These are phyloP conservation scores for Phyllostomus discolor DNA, from an alignment of 2,113 vertebrate species.

Conservation along the genomic window DNA sequence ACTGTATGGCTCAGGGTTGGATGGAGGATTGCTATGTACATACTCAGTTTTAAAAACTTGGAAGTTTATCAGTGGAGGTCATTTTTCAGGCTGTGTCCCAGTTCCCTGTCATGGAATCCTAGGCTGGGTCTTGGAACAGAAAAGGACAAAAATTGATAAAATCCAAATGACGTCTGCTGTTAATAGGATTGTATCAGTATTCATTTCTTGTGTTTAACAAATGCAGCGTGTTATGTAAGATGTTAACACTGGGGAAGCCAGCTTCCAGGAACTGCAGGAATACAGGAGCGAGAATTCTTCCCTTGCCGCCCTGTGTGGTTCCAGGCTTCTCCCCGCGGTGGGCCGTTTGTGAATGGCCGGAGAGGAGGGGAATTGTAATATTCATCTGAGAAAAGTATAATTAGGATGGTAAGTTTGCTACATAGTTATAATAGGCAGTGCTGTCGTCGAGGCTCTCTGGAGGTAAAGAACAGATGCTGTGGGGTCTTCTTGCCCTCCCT, in stretches of 20 bases:
- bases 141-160: background rate
- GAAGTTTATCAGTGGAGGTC: background rate
- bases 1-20: background rate
- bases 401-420: background rate
- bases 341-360: background rate
- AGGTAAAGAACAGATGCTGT: background rate
- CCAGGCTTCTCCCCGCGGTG: background rate
- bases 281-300: background rate
- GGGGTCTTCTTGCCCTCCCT: background rate
- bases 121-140: background rate
- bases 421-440: background rate
- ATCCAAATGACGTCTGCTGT: background rate
- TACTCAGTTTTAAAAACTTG: background rate
- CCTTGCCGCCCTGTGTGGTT: background rate
- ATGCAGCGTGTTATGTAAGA: background rate
- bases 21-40: background rate
- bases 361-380: conserved; percentile 15
- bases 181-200: background rate
- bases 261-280: background rate
- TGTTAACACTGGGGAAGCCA: background rate
- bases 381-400: background rate
- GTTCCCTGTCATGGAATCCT: background rate
- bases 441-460: background rate
- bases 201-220: background rate
- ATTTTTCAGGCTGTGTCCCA: background rate